phyloP scores from a whole-genome alignment of 1,140 invertebrate genomes.

The Drusus annulatus region DNA sequence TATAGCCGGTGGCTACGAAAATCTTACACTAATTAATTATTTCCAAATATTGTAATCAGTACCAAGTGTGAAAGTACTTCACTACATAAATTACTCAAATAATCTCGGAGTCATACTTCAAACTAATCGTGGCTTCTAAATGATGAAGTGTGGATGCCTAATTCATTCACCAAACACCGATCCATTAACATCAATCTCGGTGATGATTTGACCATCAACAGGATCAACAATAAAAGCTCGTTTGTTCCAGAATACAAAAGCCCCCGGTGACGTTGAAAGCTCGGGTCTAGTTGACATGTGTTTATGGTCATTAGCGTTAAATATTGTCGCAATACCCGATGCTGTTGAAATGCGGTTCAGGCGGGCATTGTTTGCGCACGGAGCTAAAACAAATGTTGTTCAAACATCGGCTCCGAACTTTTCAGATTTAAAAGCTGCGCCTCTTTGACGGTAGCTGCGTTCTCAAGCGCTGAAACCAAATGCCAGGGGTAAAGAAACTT shows the following conservation, averaged over 20 bases:
- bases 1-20: no score
- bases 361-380: constrained; percentile 18
- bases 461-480: not conserved
- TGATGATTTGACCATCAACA: constrained; percentile 24
- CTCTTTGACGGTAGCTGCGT: constrained; percentile 23
- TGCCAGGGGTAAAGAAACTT: no score
- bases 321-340: constrained; percentile 8
- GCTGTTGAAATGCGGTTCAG: not conserved
- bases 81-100: not conserved
- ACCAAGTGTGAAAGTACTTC: not conserved
- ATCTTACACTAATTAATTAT: no score
- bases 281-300: constrained; percentile 25
- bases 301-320: constrained; percentile 31
- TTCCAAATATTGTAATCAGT: not conserved
- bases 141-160: not conserved
- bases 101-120: not conserved
- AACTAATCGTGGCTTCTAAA: not conserved
- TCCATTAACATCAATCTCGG: constrained; percentile 12
- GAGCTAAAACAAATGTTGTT: constrained; percentile 47
- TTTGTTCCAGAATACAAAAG: not conserved
- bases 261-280: not conserved
- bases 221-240: not conserved
- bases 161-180: not conserved
- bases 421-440: constrained; percentile 6
- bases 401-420: constrained; percentile 30